Conservation (phyloP, 2,113 vertebrate species). For the Speoplatyrhinus poulsoni region DNA sequence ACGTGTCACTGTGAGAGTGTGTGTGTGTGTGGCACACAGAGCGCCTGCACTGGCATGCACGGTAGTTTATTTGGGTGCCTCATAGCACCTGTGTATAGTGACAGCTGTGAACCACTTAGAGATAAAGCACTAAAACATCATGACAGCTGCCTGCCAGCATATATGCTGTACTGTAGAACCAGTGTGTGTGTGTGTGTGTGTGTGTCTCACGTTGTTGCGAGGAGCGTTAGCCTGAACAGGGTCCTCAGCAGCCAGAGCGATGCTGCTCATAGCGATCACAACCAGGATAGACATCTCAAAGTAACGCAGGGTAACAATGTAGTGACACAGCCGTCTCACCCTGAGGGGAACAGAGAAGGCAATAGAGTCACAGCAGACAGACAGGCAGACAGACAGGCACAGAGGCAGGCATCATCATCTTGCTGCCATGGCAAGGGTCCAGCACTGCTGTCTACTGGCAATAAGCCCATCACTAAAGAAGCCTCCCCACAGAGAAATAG, state of each 20-base stretch:
- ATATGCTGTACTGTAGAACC: not conserved
- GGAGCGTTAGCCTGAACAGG: constrained; percentile 89
- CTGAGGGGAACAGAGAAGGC: constrained; percentile 60
- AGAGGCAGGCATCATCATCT: not conserved
- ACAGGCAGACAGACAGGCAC: not conserved
- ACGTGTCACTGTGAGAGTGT: no score
- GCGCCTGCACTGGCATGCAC: no score
- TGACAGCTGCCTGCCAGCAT: not conserved
- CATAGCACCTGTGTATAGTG: no score
- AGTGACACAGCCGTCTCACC: constrained; percentile 90
- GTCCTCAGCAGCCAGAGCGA: constrained; percentile 93
- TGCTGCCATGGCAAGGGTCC: not conserved
- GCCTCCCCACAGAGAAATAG: no score
- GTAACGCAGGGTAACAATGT: constrained; percentile 91
- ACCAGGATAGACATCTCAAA: constrained; percentile 97
- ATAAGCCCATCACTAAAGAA: no score
- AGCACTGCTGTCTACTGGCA: not conserved
- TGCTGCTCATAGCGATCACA: constrained; percentile 95
- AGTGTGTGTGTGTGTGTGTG: not conserved
- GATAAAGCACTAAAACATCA: not conserved
- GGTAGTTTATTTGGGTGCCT: no score
- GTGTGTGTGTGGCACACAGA: no score
- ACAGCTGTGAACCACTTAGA: no score
- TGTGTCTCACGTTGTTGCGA: constrained; percentile 85
- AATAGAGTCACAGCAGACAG: not conserved